These are phyloP conservation scores for Endomychus coccineus DNA, from an alignment of 2,888 invertebrate genomes.

Conservation along the genomic window DNA sequence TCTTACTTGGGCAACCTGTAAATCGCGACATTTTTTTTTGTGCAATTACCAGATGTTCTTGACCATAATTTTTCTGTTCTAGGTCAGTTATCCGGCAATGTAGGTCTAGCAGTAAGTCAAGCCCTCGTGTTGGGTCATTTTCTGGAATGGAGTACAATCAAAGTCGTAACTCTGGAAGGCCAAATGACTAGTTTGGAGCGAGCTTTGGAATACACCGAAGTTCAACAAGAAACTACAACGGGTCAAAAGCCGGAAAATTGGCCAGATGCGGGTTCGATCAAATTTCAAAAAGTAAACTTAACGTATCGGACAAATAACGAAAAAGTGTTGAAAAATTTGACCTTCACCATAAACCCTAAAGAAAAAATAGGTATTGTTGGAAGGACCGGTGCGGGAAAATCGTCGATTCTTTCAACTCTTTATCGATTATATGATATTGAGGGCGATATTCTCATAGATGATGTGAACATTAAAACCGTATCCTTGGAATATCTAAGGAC, in stretches of 20 bases:
- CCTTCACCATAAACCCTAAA: slow-evolving; percentile 57
- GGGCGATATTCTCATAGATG: slow-evolving; percentile 57
- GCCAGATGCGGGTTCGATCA: slow-evolving; percentile 53
- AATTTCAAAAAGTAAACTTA: slow-evolving; percentile 56
- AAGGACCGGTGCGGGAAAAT: slow-evolving; percentile 80
- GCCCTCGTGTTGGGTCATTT: slow-evolving; percentile 66
- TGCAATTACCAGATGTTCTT: no score
- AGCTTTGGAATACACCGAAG: slow-evolving; percentile 46
- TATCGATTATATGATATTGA: slow-evolving; percentile 66
- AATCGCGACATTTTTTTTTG: no score
- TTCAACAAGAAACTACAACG: slow-evolving; percentile 38
- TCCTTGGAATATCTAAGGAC: slow-evolving; percentile 44
- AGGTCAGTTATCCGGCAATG: slow-evolving; percentile 41
- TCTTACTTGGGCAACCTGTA: no score
- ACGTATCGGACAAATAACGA: slow-evolving; percentile 64
- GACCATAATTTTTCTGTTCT: no score
- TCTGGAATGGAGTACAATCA: slow-evolving; percentile 59
- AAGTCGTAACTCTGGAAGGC: slow-evolving; percentile 74
- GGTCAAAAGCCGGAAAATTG: slow-evolving; percentile 50
- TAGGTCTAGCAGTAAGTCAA: slow-evolving; percentile 74
- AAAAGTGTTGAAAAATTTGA: slow-evolving; percentile 58
- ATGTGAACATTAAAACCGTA: slow-evolving; percentile 35
- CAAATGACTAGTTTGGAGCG: slow-evolving; percentile 88
- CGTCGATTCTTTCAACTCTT: slow-evolving; percentile 66
- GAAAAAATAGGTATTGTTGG: slow-evolving; percentile 75